Base-by-base conservation (phyloP, 2,888 invertebrate genomes). In the Phasia obesa region DNA sequence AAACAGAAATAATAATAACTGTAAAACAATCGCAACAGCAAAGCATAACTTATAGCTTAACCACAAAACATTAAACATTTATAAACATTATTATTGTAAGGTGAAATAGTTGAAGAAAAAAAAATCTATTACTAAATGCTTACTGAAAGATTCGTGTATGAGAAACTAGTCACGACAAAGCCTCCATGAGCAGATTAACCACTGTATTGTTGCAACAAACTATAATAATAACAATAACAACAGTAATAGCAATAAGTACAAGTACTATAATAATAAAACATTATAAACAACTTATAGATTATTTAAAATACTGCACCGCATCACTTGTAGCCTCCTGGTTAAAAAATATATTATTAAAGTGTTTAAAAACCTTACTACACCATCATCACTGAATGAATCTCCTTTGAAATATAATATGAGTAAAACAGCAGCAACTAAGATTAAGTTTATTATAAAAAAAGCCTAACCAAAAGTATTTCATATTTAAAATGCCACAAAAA, bases 161-260 rank as follows among this genome's bases (percentile, higher is more conserved):
- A 86, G 85, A 86, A 85, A 86, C 85, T 65, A 89, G 90, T 90
- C 90, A 90, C 90, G 90, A 88, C 76, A 75, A 57, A 85, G 88
- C 87, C 87, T 85, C 84, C 86, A 84, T 85, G 85, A 81, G 84
- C 81, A 86, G 85, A 84, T 85, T 78, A 81, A 71, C 82, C 70
- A 57, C 78, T 74, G 19, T 62, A 44, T 62, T 76, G 51, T 71
- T 64, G 78, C 70, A 78, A 78, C 59, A 42, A 64, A 64, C 27
- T 51, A 27, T 67, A 60, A 67, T 15, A 55, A 35, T 21, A 82
- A 69, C 31, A 60, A 47, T 5, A 57, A n/a, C 19, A 78, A 65
- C 42, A 69, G 21, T 6, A 27, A 35, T 15, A 67, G 23, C 62
- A 62, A 17, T 35, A 57, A 73, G 4, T 35, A 70, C 23, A 64